Evolutionary conservation across 2,888 invertebrate genomes (phyloP).

Genomic region (Meloe dianella): DNA sequence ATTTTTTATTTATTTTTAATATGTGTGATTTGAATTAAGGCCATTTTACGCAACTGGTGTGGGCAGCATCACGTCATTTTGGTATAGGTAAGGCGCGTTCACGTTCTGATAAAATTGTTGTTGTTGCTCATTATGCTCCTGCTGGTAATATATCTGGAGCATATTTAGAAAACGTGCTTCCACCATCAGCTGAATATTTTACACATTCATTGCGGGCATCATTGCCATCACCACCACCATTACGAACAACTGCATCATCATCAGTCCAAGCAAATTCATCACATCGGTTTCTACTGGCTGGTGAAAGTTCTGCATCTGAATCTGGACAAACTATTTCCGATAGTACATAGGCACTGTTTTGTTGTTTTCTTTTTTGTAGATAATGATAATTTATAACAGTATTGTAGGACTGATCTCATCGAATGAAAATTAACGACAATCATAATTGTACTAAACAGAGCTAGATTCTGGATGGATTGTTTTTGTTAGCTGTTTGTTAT

Average conservation of each 20-base stretch:
- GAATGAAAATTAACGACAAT: background rate
- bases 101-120: constrained; percentile 78
- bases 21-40: constrained; percentile 62
- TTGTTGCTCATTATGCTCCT: constrained; percentile 85
- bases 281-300: constrained; percentile 34
- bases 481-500: background rate
- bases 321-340: constrained; percentile 37
- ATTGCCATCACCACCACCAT: constrained; percentile 28
- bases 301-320: constrained; percentile 42
- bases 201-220: constrained; percentile 23
- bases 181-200: constrained; percentile 65
- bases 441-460: background rate
- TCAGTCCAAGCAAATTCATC: constrained; percentile 31
- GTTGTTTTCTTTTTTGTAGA: no score
- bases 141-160: constrained; percentile 78
- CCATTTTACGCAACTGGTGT: constrained; percentile 87
- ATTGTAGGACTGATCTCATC: background rate
- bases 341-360: constrained; percentile 28
- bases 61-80: constrained; percentile 76
- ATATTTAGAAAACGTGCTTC: constrained; percentile 79
- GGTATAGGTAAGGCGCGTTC: constrained; percentile 84
- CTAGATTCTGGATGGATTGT: background rate
- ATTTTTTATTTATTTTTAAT: background rate
- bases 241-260: constrained; percentile 23
- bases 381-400: background rate